Evolutionary conservation across 2,113 vertebrate species (phyloP), one percentile per base, ranked within the genome.

Genomic region (Bubo blakistoni): DNA sequence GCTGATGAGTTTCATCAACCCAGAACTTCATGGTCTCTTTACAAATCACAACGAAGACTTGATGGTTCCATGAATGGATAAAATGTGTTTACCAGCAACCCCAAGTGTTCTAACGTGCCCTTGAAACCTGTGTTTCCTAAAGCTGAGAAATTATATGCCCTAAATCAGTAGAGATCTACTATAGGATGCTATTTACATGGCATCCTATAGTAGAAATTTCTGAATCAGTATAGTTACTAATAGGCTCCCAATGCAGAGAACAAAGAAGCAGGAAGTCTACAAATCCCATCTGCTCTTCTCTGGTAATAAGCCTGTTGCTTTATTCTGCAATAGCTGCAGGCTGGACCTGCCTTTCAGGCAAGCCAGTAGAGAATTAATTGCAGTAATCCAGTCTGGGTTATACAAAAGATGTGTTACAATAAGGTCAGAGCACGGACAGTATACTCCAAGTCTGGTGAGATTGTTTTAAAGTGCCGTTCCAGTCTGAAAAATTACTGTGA

Each of bases 221-320:
- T 90, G 81, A 77, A 73, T 94, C 32, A 26, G 24, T 87, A 15
- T 66, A 32, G 58, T 78, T 86, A 26, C n/a, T 86, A 70, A 78
- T 54, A 76, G 69, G 32, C 29, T 91, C 73, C 76, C 65, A 47
- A 5, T 40, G 36, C 26, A 40, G 78, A 94, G 91, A 95, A 96
- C 89, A 97, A 96, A 97, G 84, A 85, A 95, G 49, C 62, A 62
- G 88, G 51, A 95, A 91, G 62, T 80, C 92, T 63, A 5, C 70
- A 89, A 87, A 94, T 95, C 95, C 96, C 95, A 97, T 97, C 97
- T 97, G 97, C 86, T 94, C 78, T 70, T 91, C 86, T 69, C 78
- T 88, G 86, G 30, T 95, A 97, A 97, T 96, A 96, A 95, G 91
- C 95, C 89, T 91, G 86, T 96, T 97, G 95, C 91, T 97, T 82